Evolutionary conservation across 2,113 vertebrate species (phyloP), one percentile per base, ranked within the genome.

Genomic region (Eleginops maclovinus): DNA sequence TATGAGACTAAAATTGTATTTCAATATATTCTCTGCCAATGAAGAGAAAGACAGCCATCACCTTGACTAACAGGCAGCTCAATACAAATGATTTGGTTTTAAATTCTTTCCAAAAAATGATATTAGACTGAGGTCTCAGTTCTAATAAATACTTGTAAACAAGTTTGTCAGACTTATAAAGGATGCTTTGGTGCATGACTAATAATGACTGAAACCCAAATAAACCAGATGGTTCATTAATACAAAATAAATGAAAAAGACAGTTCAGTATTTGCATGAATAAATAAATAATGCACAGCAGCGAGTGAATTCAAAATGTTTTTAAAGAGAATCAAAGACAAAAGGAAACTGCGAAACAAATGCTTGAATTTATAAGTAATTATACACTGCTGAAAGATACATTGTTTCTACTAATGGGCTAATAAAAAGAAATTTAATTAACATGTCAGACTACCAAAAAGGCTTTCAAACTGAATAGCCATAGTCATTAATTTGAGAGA

Each of bases 321-420:
- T 67, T 31, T 14, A 51, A 36, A 58, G 12, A 31, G 12, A 16
- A 43, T 17, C 41, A 14, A 16, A 41, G 31, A 66, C 28, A 28
- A 60, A 56, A 56, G 53, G 67, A 31, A 58, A 46, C 67, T 58
- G 17, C 41, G 56, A 12, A 51, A 36, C 53, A 47, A 58, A 59
- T 31, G 53, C 24, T 31, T 46, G 40, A 11, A 14, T 44, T 14
- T n/a, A n/a, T 14, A 46, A 21, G 44, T 50, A 72, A 61, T 61
- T 51, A 26, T 5, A 28, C 22, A 44, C 16, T 12, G 22, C 5
- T 31, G 4, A 26, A 28, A 54, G 49, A 63, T 31, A 2, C n/a
- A 19, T 24, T 41, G 8, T 36, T 46, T 55, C 49, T 36, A 10
- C 10, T 40, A 63, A 71, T 40, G 4, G 2, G 26, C 41, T 55